phyloP scores from a whole-genome alignment of 2,797 vertebrate species.

The Darevskia mixta region DNA sequence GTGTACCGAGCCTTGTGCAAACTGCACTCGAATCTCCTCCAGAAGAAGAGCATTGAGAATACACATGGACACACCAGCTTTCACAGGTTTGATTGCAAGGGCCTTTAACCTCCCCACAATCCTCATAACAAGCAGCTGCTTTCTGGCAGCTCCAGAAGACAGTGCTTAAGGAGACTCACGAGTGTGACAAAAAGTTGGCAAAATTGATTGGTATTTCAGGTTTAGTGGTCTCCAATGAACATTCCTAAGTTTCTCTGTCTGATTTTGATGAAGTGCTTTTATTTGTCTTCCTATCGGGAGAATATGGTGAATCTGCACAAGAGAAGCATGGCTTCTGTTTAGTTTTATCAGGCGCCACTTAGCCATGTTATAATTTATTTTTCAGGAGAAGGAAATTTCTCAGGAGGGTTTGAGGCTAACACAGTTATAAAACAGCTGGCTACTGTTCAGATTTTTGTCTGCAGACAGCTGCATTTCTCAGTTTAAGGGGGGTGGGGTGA shows the following conservation, averaged over 20 bases:
- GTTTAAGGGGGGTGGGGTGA: slow-evolving; percentile 54
- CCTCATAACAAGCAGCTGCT: slow-evolving; percentile 60
- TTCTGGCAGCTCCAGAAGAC: slow-evolving; percentile 71
- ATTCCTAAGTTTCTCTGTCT: slow-evolving; percentile 89
- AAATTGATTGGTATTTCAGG: slow-evolving; percentile 93
- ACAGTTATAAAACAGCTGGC: slow-evolving; percentile 85
- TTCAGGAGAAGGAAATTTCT: slow-evolving; percentile 85
- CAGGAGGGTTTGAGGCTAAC: slow-evolving; percentile 81
- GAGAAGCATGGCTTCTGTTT: slow-evolving; percentile 83
- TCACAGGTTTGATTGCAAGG: neutral
- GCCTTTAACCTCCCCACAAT: neutral
- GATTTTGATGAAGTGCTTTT: slow-evolving; percentile 93
- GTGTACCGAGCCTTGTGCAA: neutral
- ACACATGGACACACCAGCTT: neutral
- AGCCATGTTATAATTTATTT: slow-evolving; percentile 88
- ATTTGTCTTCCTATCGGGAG: slow-evolving; percentile 84
- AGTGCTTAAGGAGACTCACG: slow-evolving; percentile 83
- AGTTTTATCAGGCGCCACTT: slow-evolving; percentile 86
- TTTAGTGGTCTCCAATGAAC: slow-evolving; percentile 88
- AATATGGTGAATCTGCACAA: slow-evolving; percentile 85
- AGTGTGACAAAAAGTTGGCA: slow-evolving; percentile 84
- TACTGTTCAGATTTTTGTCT: slow-evolving; percentile 76
- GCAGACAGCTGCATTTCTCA: slow-evolving; percentile 74
- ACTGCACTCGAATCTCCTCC: neutral
- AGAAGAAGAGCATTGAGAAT: slow-evolving; percentile 3